Evolutionary conservation across 2,797 vertebrate genomes (phyloP), one percentile per base, ranked within the genome.

Genomic region (Leuciscus waleckii): DNA sequence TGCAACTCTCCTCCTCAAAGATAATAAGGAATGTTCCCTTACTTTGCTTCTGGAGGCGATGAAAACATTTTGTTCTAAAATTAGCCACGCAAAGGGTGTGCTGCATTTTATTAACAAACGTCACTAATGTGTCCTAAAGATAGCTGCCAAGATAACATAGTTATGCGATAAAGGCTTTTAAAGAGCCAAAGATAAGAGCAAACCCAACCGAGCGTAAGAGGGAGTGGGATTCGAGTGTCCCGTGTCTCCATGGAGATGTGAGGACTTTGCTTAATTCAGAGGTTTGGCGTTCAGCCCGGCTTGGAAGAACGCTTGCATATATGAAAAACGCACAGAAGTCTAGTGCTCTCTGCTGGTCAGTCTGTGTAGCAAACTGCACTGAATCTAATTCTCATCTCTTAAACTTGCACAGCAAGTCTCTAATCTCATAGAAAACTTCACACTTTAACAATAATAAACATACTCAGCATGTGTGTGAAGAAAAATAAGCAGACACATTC

Each of bases 291-390:
- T 56, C 29, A 41, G 67, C 86, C 86, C 10, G 54, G 73, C 63
- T 71, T 70, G 75, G 46, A 43, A 74, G 29, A 65, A 61, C 35
- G 32, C 61, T 76, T 69, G 68, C 19, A 16, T 41, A 61, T 6
- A 82, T 51, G 75, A 54, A 46, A 79, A 46, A 70, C 29, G 54
- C 68, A 76, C 32, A 84, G 16, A 86, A 85, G 85, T 89, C 54
- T 85, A 89, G 88, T 82, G 81, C 90, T 51, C 87, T 85, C 91
- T 88, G 82, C 84, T 88, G 87, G 90, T 69, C 75, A 83, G 70
- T 49, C n/a, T 75, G 51, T 77, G 37, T 68, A 29, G 29, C 19
- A 32, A 75, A 63, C 41, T 23, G 29, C 7, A n/a, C 11, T 8
- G 9, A 65, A 49, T 54, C 46, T 11, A 23, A 32, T 63, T 74